Evolutionary conservation across 1,140 invertebrate genomes (phyloP).

Genomic region (Zaprionus camerounensis): DNA sequence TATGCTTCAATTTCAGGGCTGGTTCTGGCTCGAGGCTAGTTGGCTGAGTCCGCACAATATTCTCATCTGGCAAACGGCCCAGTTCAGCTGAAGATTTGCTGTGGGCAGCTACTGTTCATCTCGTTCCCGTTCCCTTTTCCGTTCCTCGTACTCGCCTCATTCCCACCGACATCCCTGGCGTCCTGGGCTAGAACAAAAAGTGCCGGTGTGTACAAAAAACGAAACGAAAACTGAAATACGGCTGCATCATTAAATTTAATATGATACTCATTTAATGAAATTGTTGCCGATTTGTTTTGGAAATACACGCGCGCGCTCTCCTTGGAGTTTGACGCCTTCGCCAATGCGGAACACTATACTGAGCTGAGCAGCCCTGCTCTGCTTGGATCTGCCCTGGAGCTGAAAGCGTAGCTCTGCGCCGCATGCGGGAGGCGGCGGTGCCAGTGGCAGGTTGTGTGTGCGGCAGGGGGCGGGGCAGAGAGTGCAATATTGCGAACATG

Average conservation of each 20-base stretch:
- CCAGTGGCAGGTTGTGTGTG: constrained; percentile 25
- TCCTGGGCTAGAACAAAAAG: constrained; percentile 62
- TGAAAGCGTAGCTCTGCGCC: constrained; percentile 37
- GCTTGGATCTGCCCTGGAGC: constrained; percentile 28
- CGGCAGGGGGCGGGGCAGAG: constrained; percentile 51
- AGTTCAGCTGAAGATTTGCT: constrained; percentile 62
- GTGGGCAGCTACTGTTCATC: constrained; percentile 60
- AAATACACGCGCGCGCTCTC: constrained; percentile 79
- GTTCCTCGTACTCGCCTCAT: neutral
- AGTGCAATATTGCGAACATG: constrained; percentile 83
- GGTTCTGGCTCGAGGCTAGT: constrained; percentile 26
- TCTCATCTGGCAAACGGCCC: constrained; percentile 7
- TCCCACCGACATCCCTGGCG: neutral
- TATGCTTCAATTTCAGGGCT: constrained; percentile 37
- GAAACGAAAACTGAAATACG: constrained; percentile 84
- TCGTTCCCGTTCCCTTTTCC: constrained; percentile 23
- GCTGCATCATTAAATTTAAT: constrained; percentile 85
- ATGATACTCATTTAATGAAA: constrained; percentile 85
- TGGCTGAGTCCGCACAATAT: neutral
- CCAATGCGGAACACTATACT: constrained; percentile 49
- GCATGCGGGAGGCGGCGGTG: constrained; percentile 57
- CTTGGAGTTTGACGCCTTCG: constrained; percentile 65
- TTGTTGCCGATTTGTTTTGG: constrained; percentile 85
- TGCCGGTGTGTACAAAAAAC: constrained; percentile 58
- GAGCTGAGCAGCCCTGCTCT: neutral